Base-by-base conservation (phyloP, 2,888 invertebrate species). In the Catocala sponsa region DNA sequence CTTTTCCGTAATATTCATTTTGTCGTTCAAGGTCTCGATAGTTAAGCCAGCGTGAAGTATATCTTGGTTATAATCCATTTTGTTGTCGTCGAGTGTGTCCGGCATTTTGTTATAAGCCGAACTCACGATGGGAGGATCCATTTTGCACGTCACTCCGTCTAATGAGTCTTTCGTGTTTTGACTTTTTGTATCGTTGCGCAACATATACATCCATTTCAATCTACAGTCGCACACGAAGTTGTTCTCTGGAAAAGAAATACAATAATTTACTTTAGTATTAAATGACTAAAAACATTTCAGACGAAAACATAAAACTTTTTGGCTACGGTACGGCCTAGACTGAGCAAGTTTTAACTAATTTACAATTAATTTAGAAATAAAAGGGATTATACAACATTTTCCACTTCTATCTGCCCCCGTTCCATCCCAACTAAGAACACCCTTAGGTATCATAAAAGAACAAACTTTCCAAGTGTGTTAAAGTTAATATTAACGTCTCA, bases 201-300 rank as follows among this genome's bases (percentile, higher is more conserved):
- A 91, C 50, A 94, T 94, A 90, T 97, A 96, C 91, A 98, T 96
- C 98, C 98, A 98, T 75, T 96, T 95, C 75, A 98, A 92, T 73
- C 97, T 96, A 88, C 98, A 98, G 95, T 98, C 97, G 91, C 98
- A 98, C 78, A 96, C 95, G 90, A 98, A 96, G 87, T 96, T 96
- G 93, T 98, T 98, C 80, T 97, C 98, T 98, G 96, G 55, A 95
- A 95, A 76, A 82, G 80, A 78, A 78, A 81, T 59, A 64, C 43
- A 66, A 62, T 46, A 63, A 48, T 49, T n/a, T 66, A 52, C 6
- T 51, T 55, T 41, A 42, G 25, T 35, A 11, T 12, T 13, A 5
- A 6, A 46, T 13, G 5, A 6, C 11, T 32, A 32, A 15, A 6
- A 44, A 46, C 10, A 10, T 15, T 15, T 46, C 4, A 10, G 11